Percentiles rank a stretch among this genome's conserved stretches.
These are phyloP conservation scores for Daphoenositta chrysoptera DNA, from an alignment of 2,113 vertebrate genomes.

Conservation along the genomic window DNA sequence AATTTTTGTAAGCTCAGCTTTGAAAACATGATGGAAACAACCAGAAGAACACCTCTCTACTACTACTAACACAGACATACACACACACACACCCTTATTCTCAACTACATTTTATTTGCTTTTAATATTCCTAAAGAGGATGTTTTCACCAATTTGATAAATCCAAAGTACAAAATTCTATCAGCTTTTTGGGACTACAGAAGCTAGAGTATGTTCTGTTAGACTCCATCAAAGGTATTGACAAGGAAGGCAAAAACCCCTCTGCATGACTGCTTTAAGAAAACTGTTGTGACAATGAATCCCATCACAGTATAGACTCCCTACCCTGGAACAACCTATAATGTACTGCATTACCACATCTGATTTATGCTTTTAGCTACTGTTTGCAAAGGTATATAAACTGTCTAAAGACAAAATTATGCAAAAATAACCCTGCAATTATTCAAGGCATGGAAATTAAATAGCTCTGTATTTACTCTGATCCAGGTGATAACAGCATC, in stretches of 20 bases:
- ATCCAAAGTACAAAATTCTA: not conserved
- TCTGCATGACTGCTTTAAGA: conserved; percentile 35
- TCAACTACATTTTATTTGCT: not conserved
- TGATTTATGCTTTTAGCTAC: not conserved
- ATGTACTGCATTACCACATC: not conserved
- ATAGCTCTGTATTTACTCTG: not conserved
- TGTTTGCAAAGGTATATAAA: not conserved
- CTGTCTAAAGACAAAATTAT: not conserved
- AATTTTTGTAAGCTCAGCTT: not conserved
- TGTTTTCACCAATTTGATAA: not conserved
- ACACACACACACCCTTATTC: not conserved
- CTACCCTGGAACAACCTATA: not conserved
- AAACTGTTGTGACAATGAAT: conserved; percentile 58
- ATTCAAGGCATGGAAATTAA: not conserved
- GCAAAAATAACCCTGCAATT: not conserved
- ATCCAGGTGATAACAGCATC: not conserved
- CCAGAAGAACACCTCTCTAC: not conserved
- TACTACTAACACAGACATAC: not conserved
- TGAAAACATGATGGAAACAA: not conserved
- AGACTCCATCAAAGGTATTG: not conserved
- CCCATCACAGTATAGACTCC: conserved; percentile 62
- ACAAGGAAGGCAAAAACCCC: conserved; percentile 55
- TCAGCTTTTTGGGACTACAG: not conserved
- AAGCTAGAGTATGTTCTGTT: not conserved
- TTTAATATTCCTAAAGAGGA: not conserved